These are phyloP conservation scores for Archips crataeganus DNA, from an alignment of 2,888 invertebrate genomes.

Conservation along the genomic window DNA sequence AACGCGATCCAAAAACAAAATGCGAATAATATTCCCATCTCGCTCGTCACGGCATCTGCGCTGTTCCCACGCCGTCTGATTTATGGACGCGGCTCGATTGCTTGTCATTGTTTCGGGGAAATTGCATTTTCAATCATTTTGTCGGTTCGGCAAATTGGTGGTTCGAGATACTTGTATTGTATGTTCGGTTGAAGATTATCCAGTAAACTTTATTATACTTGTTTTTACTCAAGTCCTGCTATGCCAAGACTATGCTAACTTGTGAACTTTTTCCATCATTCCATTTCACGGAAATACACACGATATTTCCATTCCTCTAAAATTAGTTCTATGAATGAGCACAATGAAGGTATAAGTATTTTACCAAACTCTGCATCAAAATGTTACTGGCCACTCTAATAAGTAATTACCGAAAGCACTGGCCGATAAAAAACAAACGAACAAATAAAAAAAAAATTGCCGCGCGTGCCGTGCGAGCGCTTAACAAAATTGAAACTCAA, in stretches of 20 bases:
- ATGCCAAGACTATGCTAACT: too few relatives aligned
- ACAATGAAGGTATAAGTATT: too few relatives aligned
- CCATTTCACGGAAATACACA: too few relatives aligned
- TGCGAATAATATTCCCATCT: slow-evolving; percentile 33
- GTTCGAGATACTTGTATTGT: background rate
- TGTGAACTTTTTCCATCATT: too few relatives aligned
- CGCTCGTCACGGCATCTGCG: slow-evolving; percentile 40
- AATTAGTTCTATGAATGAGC: too few relatives aligned
- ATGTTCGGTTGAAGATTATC: background rate
- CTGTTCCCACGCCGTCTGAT: slow-evolving; percentile 49
- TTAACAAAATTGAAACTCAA: background rate
- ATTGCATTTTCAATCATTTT: slow-evolving; percentile 43
- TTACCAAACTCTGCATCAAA: background rate
- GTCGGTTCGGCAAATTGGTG: slow-evolving; percentile 35
- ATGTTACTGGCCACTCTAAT: background rate
- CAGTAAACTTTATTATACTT: background rate
- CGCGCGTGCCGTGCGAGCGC: background rate
- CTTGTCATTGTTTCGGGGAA: slow-evolving; percentile 54
- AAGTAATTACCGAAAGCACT: background rate
- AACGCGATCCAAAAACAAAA: slow-evolving; percentile 9
- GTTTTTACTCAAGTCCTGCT: background rate
- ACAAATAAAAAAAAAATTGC: background rate
- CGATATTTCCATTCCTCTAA: too few relatives aligned
- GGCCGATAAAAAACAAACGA: background rate
- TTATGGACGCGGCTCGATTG: slow-evolving; percentile 57